Evolutionary conservation across 2,113 vertebrate species (phyloP), one percentile per base, ranked within the genome.

Genomic region (Irena cyanogastra): DNA sequence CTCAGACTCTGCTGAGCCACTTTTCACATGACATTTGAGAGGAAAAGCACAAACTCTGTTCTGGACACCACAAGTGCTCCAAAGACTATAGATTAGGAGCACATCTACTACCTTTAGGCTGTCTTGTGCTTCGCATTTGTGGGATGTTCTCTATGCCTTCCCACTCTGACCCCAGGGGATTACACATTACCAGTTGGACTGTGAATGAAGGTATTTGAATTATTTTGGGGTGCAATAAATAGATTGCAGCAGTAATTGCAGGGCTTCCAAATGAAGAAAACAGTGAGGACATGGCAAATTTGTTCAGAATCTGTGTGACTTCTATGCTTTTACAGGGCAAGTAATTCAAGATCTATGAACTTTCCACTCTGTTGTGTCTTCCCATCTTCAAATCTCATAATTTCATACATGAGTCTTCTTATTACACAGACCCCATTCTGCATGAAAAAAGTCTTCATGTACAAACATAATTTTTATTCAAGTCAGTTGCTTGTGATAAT

Each of bases 31-130:
- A 35, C 0, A 0, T n/a, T 57, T 31, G 20, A 21, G 16, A 53
- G 18, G 5, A 72, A 19, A 77, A 74, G 5, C 12, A 57, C 16
- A 50, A 61, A 26, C 5, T 78, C 35, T 35, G 3, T 1, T 31
- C 49, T 76, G 20, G 21, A 57, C 13, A 69, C 15, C 23, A 13
- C 3, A 27, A 3, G 8, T 50, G 21, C 17, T 82, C 20, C 39
- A 78, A 49, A 37, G 16, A 3, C 15, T 53, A 5, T 3, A 31
- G 21, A 19, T 11, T 11, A 56, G 9, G 8, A 68, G 6, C 41
- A 3, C 0, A 0, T 39, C 11, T 77, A 3, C 10, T 47, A 5
- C 11, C 6, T 53, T 63, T 60, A 21, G 21, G 6, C 11, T 63
- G 16, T 35, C 28, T 5, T 31, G 33, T 84, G 15, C 21, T 64